Evolutionary conservation across 2,113 vertebrate species (phyloP), one percentile per base, ranked within the genome.

Genomic region (Aegotheles bennettii): DNA sequence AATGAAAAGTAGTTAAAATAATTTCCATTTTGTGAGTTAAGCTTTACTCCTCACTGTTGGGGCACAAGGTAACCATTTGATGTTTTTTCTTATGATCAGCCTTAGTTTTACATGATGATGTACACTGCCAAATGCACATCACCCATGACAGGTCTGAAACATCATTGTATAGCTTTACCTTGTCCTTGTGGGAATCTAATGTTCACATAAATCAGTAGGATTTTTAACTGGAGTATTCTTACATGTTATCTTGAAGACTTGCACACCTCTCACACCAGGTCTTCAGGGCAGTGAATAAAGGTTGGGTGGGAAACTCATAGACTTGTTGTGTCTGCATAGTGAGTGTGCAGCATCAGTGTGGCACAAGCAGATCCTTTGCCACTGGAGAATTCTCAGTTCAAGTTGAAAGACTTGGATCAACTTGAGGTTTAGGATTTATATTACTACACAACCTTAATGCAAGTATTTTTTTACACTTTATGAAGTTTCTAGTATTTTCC

Each of bases 281-380:
- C 11, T 76, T 48, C 15, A 26, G 56, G 38, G 31, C 18, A 4
- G 28, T 3, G 24, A 63, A 16, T 3, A 16, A 61, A 15, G 29
- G 28, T 19, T 61, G 57, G 47, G 38, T 53, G 53, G 28, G 28
- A 28, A 53, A 10, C 35, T 25, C 26, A 1, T 0, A 11, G 33
- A 5, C 14, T 11, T 35, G 16, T 3, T 47, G 11, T 1, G 2
- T 6, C 25, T 28, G 36, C 16, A 35, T n/a, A 35, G 31, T 3
- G 4, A 42, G 31, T 0, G 2, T 18, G 28, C 19, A 8, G 9
- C 5, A 1, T 3, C 35, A 33, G 29, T 1, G 15, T 54, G 56
- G 14, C 56, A 29, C 31, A 20, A 28, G 36, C 38, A 73, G 35
- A 7, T 13, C 9, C 33, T 65, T 26, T 51, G 43, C 60, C 35